phyloP scores from a whole-genome alignment of 2,888 invertebrate species.

The Drosophila anceps region DNA sequence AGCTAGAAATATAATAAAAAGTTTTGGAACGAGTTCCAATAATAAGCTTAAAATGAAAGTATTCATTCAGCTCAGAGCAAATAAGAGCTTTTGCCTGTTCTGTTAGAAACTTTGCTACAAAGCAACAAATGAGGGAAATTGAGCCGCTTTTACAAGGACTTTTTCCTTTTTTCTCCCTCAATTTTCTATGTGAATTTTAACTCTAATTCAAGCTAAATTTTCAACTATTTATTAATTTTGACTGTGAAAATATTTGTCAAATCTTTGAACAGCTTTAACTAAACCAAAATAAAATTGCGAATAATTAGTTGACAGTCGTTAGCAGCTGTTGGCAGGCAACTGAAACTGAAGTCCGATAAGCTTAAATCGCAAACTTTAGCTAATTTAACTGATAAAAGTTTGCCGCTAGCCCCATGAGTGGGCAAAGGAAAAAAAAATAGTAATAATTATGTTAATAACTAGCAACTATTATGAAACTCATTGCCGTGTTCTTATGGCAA shows the following conservation, averaged over 20 bases:
- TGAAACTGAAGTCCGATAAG: slow-evolving; percentile 14
- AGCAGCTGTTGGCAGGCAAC: slow-evolving; percentile 6
- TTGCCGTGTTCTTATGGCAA: slow-evolving; percentile 52
- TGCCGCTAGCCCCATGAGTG: not conserved
- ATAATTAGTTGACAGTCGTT: slow-evolving; percentile 32
- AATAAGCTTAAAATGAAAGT: not conserved
- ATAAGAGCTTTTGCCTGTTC: not conserved
- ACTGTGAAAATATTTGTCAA: not conserved
- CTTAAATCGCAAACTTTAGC: slow-evolving; percentile 17
- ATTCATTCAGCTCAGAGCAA: not conserved
- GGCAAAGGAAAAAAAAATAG: slow-evolving; percentile 22
- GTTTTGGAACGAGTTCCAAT: not conserved
- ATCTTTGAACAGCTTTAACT: not conserved
- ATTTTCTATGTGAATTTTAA: not conserved
- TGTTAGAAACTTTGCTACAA: not conserved
- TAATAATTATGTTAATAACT: slow-evolving; percentile 71
- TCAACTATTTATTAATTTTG: not conserved
- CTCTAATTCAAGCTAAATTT: not conserved
- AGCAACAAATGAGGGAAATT: not conserved
- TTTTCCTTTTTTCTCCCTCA: not conserved
- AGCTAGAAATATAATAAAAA: not conserved
- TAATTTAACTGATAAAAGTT: slow-evolving; percentile 32
- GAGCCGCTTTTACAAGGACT: not conserved
- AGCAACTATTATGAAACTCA: slow-evolving; percentile 66
- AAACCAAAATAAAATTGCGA: slow-evolving; percentile 9